Conservation (phyloP, 53 echinoderm and acorn worm species). For the Holothuria leucospilota region DNA sequence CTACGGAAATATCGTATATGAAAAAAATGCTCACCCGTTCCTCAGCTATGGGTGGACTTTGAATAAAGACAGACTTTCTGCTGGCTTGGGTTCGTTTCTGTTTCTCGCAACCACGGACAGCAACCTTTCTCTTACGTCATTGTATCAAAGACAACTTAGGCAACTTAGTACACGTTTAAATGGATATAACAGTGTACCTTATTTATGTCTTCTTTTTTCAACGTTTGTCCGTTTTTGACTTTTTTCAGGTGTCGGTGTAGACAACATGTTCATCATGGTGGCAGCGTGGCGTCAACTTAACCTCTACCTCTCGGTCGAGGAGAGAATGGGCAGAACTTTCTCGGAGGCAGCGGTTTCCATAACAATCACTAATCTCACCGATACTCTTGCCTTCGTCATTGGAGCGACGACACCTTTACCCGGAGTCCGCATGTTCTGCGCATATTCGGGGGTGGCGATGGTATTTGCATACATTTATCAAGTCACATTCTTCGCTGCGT, state of each 20-base stretch:
- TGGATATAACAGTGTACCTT: too few relatives aligned
- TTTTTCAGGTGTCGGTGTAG: slow-evolving; percentile 92
- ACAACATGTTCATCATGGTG: slow-evolving; percentile 99
- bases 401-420: slow-evolving; percentile 89
- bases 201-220: neutral
- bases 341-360: slow-evolving; percentile 96
- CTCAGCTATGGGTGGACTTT: too few relatives aligned
- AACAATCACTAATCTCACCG: slow-evolving; percentile 97
- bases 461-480: slow-evolving; percentile 77
- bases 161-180: too few relatives aligned
- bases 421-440: slow-evolving; percentile 85
- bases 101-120: too few relatives aligned
- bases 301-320: slow-evolving; percentile 77
- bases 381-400: slow-evolving; percentile 89
- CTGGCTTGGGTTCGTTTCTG: too few relatives aligned
- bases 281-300: slow-evolving; percentile 94
- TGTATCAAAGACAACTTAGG: too few relatives aligned
- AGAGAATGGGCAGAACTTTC: slow-evolving; percentile 88
- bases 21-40: too few relatives aligned
- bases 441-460: slow-evolving; percentile 75
- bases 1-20: too few relatives aligned
- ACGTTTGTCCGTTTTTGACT: neutral
- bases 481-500: slow-evolving; percentile 77
- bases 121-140: too few relatives aligned
- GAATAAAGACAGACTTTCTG: too few relatives aligned